Base-by-base conservation (phyloP, 2,113 vertebrate species). In the Corythoichthys haematopterus region DNA sequence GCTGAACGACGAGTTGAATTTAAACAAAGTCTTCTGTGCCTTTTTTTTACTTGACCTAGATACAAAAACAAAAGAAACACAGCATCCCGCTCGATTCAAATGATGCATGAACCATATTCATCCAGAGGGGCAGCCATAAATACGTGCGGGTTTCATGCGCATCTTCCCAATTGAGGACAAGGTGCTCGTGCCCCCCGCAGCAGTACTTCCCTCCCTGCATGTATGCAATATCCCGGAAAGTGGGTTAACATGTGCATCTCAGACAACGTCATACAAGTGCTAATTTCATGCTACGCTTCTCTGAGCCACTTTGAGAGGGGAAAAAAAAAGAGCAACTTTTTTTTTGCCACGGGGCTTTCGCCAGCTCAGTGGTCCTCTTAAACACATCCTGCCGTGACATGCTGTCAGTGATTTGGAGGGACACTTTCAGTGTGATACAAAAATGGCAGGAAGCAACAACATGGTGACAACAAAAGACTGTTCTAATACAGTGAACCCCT, bases 211-310 rank as follows among this genome's bases (percentile, higher is more conserved):
- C 52, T 33, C 59, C 69, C 57, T 43, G 50, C 57, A 40, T 12
- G n/a, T 38, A 59, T 7, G 66, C 66, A 48, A 46, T 61, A 3
- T 53, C 28, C 35, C 0, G 64, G 63, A 76, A 88, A 84, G 68
- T 84, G 80, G 85, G 87, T 84, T 82, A 84, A 78, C 64, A 52
- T 79, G 81, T 77, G 82, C 84, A 77, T 76, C 79, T 66, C 63
- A 65, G 72, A 55, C 46, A 78, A 79, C 76, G 67, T 68, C 67
- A 73, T 13, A 72, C 74, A 69, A 82, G 82, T 79, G 73, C 72
- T 83, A 70, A 80, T 86, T 81, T 81, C 66, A 79, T 72, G 71
- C 64, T 82, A 79, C 76, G 50, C 60, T 72, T 80, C 64, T 72
- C 63, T 53, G 51, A 1, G 2, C 33, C 55, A 57, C 35, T 57